Conservation (phyloP, 1,140 invertebrate species). For the Copidosoma floridanum region DNA sequence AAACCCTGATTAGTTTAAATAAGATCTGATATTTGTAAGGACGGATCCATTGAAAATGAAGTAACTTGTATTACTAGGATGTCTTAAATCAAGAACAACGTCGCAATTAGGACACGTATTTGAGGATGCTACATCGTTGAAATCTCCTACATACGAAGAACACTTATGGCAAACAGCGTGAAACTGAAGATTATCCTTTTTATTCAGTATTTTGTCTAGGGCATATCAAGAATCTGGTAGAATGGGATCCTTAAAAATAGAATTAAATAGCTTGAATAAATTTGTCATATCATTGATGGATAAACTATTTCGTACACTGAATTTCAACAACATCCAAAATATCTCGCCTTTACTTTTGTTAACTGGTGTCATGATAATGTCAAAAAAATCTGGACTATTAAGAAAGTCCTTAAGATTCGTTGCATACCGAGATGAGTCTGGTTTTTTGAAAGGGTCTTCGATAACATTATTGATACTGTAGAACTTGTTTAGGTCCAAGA, state of each 20-base stretch:
- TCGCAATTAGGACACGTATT: background rate
- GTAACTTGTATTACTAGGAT: background rate
- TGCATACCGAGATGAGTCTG: no score
- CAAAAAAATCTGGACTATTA: background rate
- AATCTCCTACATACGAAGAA: background rate
- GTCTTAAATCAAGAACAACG: background rate
- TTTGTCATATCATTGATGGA: background rate
- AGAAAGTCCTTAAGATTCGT: background rate
- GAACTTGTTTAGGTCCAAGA: no score
- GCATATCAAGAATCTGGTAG: background rate
- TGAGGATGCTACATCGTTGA: background rate
- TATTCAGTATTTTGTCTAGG: background rate
- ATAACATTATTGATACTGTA: no score
- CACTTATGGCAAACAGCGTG: conserved; percentile 9
- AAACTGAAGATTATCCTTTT: background rate
- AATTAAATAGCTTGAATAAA: conserved; percentile 10
- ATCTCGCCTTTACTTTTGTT: background rate
- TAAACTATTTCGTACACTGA: background rate
- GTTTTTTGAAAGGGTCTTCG: no score
- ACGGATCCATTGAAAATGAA: conserved; percentile 8
- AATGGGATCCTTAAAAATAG: background rate
- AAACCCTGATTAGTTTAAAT: background rate
- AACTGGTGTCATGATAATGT: background rate
- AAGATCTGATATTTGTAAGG: background rate
- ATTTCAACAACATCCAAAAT: conserved; percentile 8